Evolutionary conservation across 2,797 vertebrate genomes (phyloP).

Genomic region (Betta splendens): DNA sequence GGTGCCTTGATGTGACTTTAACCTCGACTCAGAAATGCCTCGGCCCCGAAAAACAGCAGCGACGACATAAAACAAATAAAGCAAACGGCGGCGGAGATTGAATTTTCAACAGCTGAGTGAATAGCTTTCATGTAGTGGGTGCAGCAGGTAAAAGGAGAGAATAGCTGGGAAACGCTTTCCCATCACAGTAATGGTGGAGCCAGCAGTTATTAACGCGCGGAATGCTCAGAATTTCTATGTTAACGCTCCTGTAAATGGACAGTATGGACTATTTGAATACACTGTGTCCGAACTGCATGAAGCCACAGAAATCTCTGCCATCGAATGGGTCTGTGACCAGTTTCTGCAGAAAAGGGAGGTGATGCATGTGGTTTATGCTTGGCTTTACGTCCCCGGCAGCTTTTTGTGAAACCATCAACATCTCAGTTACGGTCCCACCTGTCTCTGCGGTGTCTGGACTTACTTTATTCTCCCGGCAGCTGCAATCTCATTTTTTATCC

Average conservation of each 20-base stretch:
- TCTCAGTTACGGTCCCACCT: neutral
- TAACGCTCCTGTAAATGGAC: too few relatives aligned
- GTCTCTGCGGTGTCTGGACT: neutral
- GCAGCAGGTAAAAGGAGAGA: conserved; percentile 10
- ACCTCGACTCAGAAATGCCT: conserved; percentile 36
- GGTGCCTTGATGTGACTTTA: conserved; percentile 54
- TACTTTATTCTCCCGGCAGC: neutral
- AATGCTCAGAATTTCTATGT: too few relatives aligned
- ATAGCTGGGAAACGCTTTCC: neutral
- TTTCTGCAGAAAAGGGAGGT: too few relatives aligned
- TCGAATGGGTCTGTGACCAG: too few relatives aligned
- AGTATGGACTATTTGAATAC: too few relatives aligned
- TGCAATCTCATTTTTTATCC: conserved; percentile 8
- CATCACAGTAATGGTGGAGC: neutral
- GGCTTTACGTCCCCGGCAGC: neutral
- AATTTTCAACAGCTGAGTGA: conserved; percentile 36
- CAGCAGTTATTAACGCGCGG: neutral
- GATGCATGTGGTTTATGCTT: neutral
- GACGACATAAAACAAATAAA: conserved; percentile 42
- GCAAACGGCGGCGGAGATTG: conserved; percentile 24
- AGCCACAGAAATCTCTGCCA: too few relatives aligned
- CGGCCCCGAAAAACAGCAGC: conserved; percentile 21
- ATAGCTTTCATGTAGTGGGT: neutral
- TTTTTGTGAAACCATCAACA: conserved; percentile 15
- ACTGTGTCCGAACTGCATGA: neutral